Conservation (phyloP, 2,113 vertebrate genomes). For the Cichladusa arquata region DNA sequence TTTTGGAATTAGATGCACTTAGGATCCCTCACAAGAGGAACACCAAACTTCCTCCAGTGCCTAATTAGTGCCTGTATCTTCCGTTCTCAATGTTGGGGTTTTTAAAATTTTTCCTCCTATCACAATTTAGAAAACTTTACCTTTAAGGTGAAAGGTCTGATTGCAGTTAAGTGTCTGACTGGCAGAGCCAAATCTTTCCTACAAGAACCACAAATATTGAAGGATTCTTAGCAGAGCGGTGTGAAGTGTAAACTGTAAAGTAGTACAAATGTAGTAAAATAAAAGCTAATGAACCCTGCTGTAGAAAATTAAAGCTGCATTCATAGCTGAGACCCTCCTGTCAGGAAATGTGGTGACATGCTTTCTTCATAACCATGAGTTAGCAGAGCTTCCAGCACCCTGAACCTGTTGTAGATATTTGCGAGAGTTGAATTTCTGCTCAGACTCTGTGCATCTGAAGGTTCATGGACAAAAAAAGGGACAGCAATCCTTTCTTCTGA, state of each 20-base stretch:
- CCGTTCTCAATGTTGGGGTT: background rate
- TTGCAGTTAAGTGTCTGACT: background rate
- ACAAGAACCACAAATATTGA: background rate
- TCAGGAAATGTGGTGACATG: background rate
- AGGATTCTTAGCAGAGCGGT: background rate
- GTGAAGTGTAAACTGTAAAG: background rate
- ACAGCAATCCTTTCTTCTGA: background rate
- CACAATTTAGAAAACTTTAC: background rate
- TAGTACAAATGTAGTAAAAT: background rate
- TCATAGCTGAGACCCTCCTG: background rate
- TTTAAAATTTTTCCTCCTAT: background rate
- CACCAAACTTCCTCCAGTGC: background rate
- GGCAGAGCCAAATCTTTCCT: background rate
- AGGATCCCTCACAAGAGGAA: background rate
- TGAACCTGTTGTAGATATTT: background rate
- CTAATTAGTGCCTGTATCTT: background rate
- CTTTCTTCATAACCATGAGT: background rate
- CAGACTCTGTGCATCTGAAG: background rate
- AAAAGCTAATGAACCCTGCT: background rate
- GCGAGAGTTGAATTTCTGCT: constrained; percentile 6
- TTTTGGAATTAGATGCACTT: background rate
- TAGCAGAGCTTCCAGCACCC: background rate
- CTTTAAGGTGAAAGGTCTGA: background rate
- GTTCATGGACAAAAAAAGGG: background rate
- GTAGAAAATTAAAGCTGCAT: background rate